A percentile compares a stretch with the other conserved stretches of the same genome.
phyloP scores from a whole-genome alignment of 2,113 vertebrate species.

The Theristicus caerulescens region DNA sequence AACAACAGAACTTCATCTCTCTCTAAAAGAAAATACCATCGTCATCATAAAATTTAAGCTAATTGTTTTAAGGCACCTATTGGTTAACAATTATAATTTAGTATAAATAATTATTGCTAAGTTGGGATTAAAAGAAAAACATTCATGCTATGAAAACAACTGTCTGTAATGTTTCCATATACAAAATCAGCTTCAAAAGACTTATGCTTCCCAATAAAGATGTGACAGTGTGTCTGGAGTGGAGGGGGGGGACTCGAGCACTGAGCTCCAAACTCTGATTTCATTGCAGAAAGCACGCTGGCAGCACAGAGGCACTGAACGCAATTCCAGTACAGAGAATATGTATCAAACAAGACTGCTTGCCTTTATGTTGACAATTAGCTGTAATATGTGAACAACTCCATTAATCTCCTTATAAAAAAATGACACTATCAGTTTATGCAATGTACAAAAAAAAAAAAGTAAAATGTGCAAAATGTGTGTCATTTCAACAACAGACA shows the following conservation, averaged over 20 bases:
- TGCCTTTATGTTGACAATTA: not conserved
- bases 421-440: not conserved
- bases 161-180: not conserved
- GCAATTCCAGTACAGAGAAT: not conserved
- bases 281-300: not conserved
- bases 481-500: not conserved
- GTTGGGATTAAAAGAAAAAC: not conserved
- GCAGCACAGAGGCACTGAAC: not conserved
- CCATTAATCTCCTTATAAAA: not conserved
- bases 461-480: accelerated
- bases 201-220: not conserved
- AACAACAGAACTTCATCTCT: not conserved
- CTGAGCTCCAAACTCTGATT: not conserved
- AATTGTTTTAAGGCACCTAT: not conserved
- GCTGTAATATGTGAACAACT: not conserved
- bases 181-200: not conserved
- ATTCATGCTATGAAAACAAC: not conserved
- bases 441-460: not conserved
- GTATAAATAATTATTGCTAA: not conserved
- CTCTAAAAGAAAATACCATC: not conserved
- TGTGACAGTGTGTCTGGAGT: not conserved
- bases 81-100: not conserved
- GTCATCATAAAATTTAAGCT: not conserved
- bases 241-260: accelerated
- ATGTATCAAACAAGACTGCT: not conserved